Conservation (phyloP, 2,888 invertebrate genomes). For the Parnassius glacialis region DNA sequence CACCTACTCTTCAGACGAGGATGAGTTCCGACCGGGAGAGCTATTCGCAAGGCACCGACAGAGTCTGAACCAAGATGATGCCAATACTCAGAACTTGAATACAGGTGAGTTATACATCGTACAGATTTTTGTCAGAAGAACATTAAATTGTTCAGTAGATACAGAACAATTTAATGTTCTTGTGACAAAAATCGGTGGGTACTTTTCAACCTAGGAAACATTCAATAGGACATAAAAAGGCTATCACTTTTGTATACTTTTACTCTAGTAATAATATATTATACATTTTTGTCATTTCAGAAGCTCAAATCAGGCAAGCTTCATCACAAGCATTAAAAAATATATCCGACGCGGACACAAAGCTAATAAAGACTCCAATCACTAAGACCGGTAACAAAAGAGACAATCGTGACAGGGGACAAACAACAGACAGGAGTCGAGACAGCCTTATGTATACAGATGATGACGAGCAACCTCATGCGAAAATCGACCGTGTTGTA, state of each 20-base stretch:
- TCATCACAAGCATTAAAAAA: conserved; percentile 61
- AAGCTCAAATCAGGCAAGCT: conserved; percentile 66
- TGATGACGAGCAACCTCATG: conserved; percentile 61
- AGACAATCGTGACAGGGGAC: conserved; percentile 9
- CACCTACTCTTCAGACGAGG: conserved; percentile 79
- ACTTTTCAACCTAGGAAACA: no score
- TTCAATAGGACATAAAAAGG: no score
- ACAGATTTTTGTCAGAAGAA: no score
- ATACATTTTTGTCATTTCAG: conserved; percentile 36
- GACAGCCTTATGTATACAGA: conserved; percentile 69
- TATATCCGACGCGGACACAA: conserved; percentile 49
- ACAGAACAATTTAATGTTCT: no score
- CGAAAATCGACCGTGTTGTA: conserved; percentile 67
- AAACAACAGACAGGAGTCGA: conserved; percentile 46
- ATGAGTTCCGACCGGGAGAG: conserved; percentile 83
- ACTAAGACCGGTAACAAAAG: conserved; percentile 34
- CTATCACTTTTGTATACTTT: no score
- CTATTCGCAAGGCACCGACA: conserved; percentile 80
- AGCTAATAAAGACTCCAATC: conserved; percentile 53
- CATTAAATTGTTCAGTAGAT: no score
- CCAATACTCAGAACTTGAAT: background rate
- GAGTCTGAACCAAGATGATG: conserved; percentile 33
- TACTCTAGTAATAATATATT: no score
- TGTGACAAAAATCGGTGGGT: no score
- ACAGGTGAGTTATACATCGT: conserved; percentile 15